Base-by-base conservation (phyloP, 2,888 invertebrate genomes). In the Cheilosia vulpina region DNA sequence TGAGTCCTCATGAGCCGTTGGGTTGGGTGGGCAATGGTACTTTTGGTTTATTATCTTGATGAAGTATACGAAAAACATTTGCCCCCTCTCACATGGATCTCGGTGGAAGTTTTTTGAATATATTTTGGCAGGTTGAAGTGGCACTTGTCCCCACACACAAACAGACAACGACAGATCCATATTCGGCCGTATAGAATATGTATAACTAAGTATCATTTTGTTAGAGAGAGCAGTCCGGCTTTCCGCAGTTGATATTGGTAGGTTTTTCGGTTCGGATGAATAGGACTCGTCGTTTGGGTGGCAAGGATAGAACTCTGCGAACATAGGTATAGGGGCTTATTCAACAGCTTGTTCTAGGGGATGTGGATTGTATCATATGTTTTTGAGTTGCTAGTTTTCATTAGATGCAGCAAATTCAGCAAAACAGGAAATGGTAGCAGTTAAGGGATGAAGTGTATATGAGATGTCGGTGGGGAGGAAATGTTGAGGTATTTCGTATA, bases 41-140 rank as follows among this genome's bases (percentile, higher is more conserved):
- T 53, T n/a, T 73, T 34, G 55, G 63, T 63, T 52, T 45, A 55
- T 47, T 55, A 73, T 73, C 63, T 63, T 63, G 53, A 73, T 73
- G 55, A 45, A 55, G 62, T 45, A 43, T 63, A 63, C 43, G n/a
- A 45, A 55, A 34, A n/a, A 34, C 21, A 63, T 57, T 57, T 43
- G 4, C 7, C 15, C 53, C 15, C 21, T 19, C 15, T 3, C 13
- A 34, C 13, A 17, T 60, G 17, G 17, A 9, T 11, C 13, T 17
- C 13, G 53, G 34, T 19, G 19, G 60, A 68, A 57, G 47, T 62
- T 53, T 60, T 72, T 62, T 43, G 52, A 72, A 72, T 72, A 72
- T 52, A 72, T 62, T 72, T 53, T 62, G 52, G 53, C 60, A 72
- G 41, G 52, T 41, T 62, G 15, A 72, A 60, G 55, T 69, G 45